Conservation (phyloP, 2,113 vertebrate genomes). For the Erinaceus europaeus region DNA sequence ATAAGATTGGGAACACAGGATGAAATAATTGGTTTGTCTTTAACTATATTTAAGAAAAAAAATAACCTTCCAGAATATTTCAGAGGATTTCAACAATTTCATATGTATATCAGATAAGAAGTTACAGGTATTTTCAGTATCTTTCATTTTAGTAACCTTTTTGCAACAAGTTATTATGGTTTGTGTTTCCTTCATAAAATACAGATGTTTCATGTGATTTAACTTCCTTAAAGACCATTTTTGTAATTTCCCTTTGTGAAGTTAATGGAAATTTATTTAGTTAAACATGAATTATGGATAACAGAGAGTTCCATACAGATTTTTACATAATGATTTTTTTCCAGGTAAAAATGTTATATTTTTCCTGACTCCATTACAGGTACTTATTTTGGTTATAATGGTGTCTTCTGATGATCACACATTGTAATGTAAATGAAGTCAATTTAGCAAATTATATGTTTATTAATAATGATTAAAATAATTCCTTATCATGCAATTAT, state of each 20-base stretch:
- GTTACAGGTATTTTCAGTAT: not conserved
- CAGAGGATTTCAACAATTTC: not conserved
- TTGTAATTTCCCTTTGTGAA: not conserved
- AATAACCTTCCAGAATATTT: not conserved
- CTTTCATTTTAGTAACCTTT: not conserved
- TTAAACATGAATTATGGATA: not conserved
- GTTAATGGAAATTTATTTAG: not conserved
- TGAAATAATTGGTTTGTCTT: not conserved
- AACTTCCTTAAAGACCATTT: not conserved
- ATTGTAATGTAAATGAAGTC: too few species aligned
- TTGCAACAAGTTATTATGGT: not conserved
- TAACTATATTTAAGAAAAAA: not conserved
- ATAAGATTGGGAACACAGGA: not conserved
- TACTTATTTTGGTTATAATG: not conserved
- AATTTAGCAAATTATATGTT: not conserved
- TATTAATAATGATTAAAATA: not conserved
- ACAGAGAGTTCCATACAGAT: not conserved
- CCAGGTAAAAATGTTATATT: not conserved
- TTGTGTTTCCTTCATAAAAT: not conserved
- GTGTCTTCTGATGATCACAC: not conserved
- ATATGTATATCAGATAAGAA: not conserved
- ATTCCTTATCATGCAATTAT: not conserved
- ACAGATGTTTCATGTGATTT: not conserved
- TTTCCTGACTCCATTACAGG: not conserved
- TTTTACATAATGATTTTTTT: not conserved